Evolutionary conservation across 2,888 invertebrate species (phyloP), one percentile per base, ranked within the genome.

Genomic region (Herminia tarsipennalis): DNA sequence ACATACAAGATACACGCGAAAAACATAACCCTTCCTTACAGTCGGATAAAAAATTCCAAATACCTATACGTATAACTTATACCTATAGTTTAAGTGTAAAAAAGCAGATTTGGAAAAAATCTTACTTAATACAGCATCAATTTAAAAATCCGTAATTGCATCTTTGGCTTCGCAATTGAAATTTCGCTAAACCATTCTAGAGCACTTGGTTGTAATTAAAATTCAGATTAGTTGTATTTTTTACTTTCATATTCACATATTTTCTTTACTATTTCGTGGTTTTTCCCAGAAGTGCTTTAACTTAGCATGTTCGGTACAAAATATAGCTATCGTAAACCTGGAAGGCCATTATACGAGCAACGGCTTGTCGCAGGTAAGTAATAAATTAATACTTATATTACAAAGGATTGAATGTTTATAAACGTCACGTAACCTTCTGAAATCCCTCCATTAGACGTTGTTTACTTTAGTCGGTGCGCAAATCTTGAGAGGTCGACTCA

Each of bases 371-470:
- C 56, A 61, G 61, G 58, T 54, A 63, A 44, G 57, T 56, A 60
- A 64, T 66, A 71, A 68, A 74, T 74, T 77, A 77, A 74, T 80
- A 72, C 75, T 78, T 76, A 74, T 82, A 81, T 76, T 74, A 73
- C 73, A 67, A 59, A 67, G 69, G 73, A 76, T 73, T 75, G 70
- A 78, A 81, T 78, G 82, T 82, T 80, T 78, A 76, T 79, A 81
- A 79, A 77, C 78, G 80, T 77, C 78, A 82, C 85, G 81, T 85
- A 84, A 83, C 85, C 83, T 79, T 67, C 68, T 67, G 63, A 81
- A 86, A 86, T 86, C 88, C 89, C 76, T 88, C 90, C 90, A 90
- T 90, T 90, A 90, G 84, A 73, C 77, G 79, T 84, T 89, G 89
- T 90, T 88, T 90, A 86, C 87, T 78, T n/a, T 76, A 83, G 83